Evolutionary conservation across 2,888 invertebrate genomes (phyloP).

Genomic region (Beris morrisii): DNA sequence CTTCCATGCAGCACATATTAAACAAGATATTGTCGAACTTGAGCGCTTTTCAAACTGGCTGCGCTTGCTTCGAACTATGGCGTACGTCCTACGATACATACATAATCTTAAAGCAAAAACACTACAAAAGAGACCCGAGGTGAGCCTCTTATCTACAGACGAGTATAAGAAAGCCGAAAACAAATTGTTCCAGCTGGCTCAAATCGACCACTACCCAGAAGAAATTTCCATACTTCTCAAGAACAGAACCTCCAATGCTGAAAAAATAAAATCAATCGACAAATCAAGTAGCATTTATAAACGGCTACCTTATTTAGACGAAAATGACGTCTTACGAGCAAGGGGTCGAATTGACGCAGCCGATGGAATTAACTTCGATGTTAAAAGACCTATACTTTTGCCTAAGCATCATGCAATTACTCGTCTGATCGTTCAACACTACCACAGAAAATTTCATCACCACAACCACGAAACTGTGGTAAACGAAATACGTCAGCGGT

Average conservation of each 20-base stretch:
- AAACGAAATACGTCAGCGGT: slow-evolving; percentile 6
- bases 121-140: neutral
- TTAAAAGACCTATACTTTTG: slow-evolving; percentile 33
- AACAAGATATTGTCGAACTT: neutral
- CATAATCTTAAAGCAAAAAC: no score
- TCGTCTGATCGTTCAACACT: slow-evolving; percentile 11
- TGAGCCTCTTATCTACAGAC: neutral
- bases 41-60: neutral
- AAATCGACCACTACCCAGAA: no score
- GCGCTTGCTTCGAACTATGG: slow-evolving; percentile 16
- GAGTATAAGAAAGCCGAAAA: neutral
- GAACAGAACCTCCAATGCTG: no score
- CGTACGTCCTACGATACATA: neutral
- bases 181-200: no score
- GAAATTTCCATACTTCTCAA: no score
- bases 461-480: slow-evolving; percentile 37
- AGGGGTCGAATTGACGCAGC: neutral
- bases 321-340: neutral
- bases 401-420: slow-evolving; percentile 22
- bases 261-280: no score
- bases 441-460: slow-evolving; percentile 30
- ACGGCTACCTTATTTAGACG: slow-evolving; percentile 1
- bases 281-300: no score
- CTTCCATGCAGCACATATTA: neutral
- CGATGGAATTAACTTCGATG: neutral